Evolutionary conservation across 92 coral and sea anemone genomes (phyloP), one percentile per base, ranked within the genome.

Genomic region (Parazoanthus darwini): DNA sequence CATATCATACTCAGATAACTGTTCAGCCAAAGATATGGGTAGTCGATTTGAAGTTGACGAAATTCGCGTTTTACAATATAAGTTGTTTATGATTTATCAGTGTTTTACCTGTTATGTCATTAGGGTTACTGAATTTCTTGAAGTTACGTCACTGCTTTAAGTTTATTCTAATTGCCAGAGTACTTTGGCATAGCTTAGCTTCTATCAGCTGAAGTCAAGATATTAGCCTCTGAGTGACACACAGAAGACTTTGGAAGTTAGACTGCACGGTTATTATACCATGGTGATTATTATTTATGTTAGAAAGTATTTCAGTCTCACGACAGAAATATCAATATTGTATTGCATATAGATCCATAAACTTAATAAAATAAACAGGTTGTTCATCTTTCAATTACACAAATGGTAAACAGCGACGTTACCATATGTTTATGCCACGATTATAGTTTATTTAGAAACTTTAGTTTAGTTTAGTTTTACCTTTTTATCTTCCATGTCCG

Each of bases 381-480:
- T 58, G 15, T 13, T 58, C 3, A 13, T 14, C 3, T 58, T 16
- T 58, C 22, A 58, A 16, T 11, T 16, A 13, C 2, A 6, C 3
- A 58, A 58, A 11, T 13, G 10, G 18, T 14, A 1, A 11, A 11
- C 20, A 58, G 3, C 4, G 65, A 58, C 3, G 18, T 58, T 58
- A 8, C 10, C 13, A 51, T 51, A 51, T 39, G 42, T 39, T 39
- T 39, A 39, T 39, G 15, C 15, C 10, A 51, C 8, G 58, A 13
- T 58, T 58, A 58, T 58, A 13, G 22, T 16, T 58, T 9, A 13
- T 2, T 58, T 11, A 58, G 65, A 11, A 22, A 58, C 18, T 58
- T 58, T 58, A 63, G n/a, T 63, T 63, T 59, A 59, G n/a, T 59
- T 59, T 63, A 16, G 35, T 79, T 82, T 82, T 71, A 66, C 76